Percentiles rank a stretch among this genome's conserved stretches.
These are phyloP conservation scores for Equus przewalskii DNA, from an alignment of 2,113 vertebrate genomes.

Conservation along the genomic window DNA sequence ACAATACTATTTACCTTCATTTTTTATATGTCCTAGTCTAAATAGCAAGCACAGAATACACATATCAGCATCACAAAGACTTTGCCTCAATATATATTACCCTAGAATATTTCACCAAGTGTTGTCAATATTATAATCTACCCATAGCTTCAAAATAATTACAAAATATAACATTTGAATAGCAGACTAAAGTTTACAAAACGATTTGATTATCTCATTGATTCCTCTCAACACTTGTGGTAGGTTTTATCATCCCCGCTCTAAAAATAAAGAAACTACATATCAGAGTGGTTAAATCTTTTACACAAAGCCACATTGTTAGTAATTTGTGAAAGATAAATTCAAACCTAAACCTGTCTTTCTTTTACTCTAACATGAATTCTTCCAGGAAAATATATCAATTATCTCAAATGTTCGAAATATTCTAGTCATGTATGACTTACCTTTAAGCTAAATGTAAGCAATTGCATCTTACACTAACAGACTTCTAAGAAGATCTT, in stretches of 20 bases:
- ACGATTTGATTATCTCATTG: not conserved
- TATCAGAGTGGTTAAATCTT: not conserved
- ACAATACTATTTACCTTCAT: not conserved
- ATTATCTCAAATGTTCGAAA: not conserved
- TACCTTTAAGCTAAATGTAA: not conserved
- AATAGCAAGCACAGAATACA: conserved; percentile 28
- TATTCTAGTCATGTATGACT: not conserved
- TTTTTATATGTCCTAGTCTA: not conserved
- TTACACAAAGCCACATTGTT: not conserved
- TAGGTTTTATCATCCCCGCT: not conserved
- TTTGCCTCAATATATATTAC: not conserved
- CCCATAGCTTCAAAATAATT: not conserved
- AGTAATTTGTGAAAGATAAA: not conserved
- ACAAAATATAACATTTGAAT: conserved; percentile 28
- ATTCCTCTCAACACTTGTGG: not conserved
- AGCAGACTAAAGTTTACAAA: not conserved
- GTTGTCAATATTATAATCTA: not conserved
- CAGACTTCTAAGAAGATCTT: not conserved
- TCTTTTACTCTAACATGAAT: not conserved
- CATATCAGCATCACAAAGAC: not conserved
- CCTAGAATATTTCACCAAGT: not conserved
- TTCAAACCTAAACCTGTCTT: not conserved
- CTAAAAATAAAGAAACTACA: not conserved
- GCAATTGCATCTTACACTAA: not conserved
- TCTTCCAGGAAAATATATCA: not conserved